Base-by-base conservation (phyloP, 1,140 invertebrate species). In the Ditylenchus dipsaci region DNA sequence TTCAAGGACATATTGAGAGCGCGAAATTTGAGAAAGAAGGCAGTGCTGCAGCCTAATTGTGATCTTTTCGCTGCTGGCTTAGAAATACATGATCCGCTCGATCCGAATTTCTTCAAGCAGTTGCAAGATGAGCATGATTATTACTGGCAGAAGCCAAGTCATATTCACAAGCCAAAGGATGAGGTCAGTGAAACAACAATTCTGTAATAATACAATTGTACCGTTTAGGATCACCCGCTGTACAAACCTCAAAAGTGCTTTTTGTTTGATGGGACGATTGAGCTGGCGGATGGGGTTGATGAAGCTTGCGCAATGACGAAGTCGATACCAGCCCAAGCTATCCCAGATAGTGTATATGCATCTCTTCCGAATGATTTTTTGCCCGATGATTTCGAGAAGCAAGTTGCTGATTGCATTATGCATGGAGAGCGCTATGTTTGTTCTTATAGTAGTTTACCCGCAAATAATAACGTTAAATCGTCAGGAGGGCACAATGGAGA, bases 401-500 rank as follows among this genome's bases (percentile, higher is more conserved):
- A 68, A 33, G 56, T 81, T 9, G 29, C 29, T 9, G 78, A 81
- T 62, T 60, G 69, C 8, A 81, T 81, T 65, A 68, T 82, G 63
- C 71, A 74, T 47, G 79, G 79, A 17, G n/a, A 53, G 15, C 49
- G 49, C 23, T 53, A 21, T 53, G 23, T 53, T 7, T 3, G n/a
- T 21, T 53, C 15, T 53, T 17, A 53, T 7, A 7, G n/a, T 26
- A 53, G n/a, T n/a, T 53, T 53, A 21, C 49, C 3, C 8, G 3
- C 15, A 80, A 82, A 69, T 58, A 69, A 27, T 81, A 38, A 5
- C 33, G n/a, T n/a, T n/a, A 38, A 5, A 38, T 38, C 3, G 3
- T 11, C 11, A 80, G 62, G 81, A 81, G 65, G 80, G 80, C n/a
- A 78, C 78, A 17, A 38, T 81, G 56, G 80, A 81, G 30, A 76